A percentile compares a stretch with the other conserved stretches of the same genome.
Evolutionary conservation across 2,113 vertebrate species (phyloP).

Genomic region (Limanda limanda): DNA sequence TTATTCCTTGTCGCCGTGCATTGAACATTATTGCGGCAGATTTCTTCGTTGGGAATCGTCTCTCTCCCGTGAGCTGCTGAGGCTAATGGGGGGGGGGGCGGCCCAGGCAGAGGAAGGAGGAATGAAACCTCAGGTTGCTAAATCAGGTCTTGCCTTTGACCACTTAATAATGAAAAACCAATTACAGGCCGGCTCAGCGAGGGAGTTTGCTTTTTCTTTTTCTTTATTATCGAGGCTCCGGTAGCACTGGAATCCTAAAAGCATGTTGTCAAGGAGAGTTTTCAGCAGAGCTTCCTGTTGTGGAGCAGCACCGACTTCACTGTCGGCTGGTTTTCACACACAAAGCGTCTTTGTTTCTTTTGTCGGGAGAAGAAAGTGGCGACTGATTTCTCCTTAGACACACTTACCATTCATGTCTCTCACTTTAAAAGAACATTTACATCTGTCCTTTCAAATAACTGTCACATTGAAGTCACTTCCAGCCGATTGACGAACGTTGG

Average conservation of each 20-base stretch:
- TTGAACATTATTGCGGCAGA: constrained; percentile 63
- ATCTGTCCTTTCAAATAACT: too few relatives aligned
- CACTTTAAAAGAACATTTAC: too few relatives aligned
- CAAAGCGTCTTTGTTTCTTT: constrained; percentile 7
- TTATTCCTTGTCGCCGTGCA: constrained; percentile 57
- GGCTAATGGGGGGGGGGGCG: constrained; percentile 36
- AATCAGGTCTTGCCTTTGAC: constrained; percentile 52
- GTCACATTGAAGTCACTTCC: too few relatives aligned
- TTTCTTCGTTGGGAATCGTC: constrained; percentile 38
- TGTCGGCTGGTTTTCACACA: background rate
- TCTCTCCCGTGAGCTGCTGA: constrained; percentile 43
- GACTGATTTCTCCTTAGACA: too few relatives aligned
- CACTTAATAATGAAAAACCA: constrained; percentile 63
- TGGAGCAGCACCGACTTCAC: background rate
- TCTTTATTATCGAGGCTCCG: constrained; percentile 30
- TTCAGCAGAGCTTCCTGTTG: constrained; percentile 4
- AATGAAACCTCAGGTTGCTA: constrained; percentile 43
- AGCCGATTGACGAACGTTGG: too few relatives aligned
- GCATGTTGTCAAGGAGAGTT: constrained; percentile 27
- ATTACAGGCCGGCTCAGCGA: constrained; percentile 44
- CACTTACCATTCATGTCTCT: too few relatives aligned
- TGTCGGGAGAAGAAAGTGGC: background rate
- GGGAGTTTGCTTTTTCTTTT: constrained; percentile 15
- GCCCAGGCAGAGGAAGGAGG: background rate
- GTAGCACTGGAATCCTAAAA: constrained; percentile 34